Conservation (phyloP, 2,797 vertebrate genomes). For the Rachycentron canadum region DNA sequence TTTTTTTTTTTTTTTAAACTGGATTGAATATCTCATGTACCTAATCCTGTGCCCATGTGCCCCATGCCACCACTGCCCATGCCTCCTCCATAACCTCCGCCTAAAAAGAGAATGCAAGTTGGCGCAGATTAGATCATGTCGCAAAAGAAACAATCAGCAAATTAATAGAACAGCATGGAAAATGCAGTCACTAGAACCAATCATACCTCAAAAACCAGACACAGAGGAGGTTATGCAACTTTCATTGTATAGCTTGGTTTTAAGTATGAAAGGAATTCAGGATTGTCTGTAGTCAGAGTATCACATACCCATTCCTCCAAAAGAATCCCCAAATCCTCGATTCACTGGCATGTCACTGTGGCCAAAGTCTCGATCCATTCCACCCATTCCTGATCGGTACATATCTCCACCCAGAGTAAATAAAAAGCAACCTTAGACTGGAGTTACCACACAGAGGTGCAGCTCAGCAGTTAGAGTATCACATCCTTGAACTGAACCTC, state of each 20-base stretch:
- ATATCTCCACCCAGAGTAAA: constrained; percentile 84
- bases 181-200: too few relatives aligned
- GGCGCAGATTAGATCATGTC: constrained; percentile 12
- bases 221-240: not conserved
- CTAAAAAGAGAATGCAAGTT: constrained; percentile 79
- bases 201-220: not conserved
- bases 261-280: not conserved
- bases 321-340: constrained; percentile 94
- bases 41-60: constrained; percentile 93
- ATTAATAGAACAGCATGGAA: not conserved
- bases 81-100: constrained; percentile 94
- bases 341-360: constrained; percentile 93
- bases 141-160: not conserved
- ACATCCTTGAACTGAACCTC: not conserved
- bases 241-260: not conserved
- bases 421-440: not conserved
- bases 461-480: not conserved
- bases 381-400: constrained; percentile 93
- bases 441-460: not conserved
- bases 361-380: constrained; percentile 94
- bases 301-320: constrained; percentile 93
- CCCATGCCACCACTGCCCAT: constrained; percentile 94
- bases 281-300: not conserved
- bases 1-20: too few relatives aligned
- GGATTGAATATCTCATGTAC: constrained; percentile 84